These are phyloP conservation scores for Athrips mouffetella DNA, from an alignment of 2,888 invertebrate species.

Conservation along the genomic window DNA sequence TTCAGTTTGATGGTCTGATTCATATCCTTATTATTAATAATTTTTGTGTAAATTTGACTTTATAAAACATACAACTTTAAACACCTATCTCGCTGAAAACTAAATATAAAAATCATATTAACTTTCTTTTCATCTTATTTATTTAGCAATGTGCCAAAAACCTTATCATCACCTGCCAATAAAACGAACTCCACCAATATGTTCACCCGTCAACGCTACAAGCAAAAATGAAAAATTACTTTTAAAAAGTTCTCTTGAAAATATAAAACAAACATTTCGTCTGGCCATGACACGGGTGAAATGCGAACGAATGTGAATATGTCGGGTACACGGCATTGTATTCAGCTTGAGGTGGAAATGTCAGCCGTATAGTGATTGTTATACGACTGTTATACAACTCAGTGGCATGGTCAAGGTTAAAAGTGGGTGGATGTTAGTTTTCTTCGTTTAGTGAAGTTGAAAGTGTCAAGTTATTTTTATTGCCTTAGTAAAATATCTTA, in stretches of 20 bases:
- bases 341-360: conserved; percentile 2
- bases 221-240: neutral
- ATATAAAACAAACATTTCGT: neutral
- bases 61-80: no score
- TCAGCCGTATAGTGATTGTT: conserved; percentile 7
- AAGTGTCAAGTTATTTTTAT: neutral
- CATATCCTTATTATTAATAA: no score
- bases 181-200: neutral
- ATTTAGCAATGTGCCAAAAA: conserved; percentile 1
- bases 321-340: conserved; percentile 6
- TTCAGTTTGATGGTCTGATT: no score
- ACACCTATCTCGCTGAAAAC: no score
- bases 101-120: no score
- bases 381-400: conserved; percentile 2
- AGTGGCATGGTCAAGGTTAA: conserved; percentile 9
- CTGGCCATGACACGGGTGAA: neutral
- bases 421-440: conserved; percentile 1
- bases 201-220: neutral
- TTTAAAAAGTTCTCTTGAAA: neutral
- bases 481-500: no score
- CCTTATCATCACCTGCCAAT: conserved; percentile 1
- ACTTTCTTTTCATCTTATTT: no score
- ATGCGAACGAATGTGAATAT: no score
- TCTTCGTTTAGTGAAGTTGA: neutral
- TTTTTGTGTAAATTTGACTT: no score